Percentiles rank a stretch among this genome's conserved stretches.
Evolutionary conservation across 2,113 vertebrate genomes (phyloP).

Genomic region (Calidris pygmaea): DNA sequence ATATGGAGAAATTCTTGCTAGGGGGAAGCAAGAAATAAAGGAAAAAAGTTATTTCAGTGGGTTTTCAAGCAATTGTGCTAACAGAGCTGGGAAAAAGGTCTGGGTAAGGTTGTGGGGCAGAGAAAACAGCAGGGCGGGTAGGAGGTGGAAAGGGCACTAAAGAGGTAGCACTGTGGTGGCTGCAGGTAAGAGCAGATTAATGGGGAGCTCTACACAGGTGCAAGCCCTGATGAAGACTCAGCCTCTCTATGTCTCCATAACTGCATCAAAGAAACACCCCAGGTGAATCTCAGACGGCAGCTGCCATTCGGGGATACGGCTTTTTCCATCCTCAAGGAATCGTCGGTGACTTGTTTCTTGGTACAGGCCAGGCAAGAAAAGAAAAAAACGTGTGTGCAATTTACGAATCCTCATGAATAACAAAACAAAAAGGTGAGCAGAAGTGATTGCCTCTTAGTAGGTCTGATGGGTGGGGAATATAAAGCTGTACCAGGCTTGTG

Average conservation of each 20-base stretch:
- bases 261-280: neutral
- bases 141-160: neutral
- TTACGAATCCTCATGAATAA: neutral
- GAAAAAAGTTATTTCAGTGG: neutral
- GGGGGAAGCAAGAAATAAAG: neutral
- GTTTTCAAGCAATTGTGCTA: neutral
- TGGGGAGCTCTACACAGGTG: neutral
- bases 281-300: neutral
- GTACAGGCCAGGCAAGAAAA: no score
- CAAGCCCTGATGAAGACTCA: neutral
- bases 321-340: neutral
- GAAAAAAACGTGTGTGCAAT: neutral
- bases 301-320: neutral
- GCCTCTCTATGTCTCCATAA: neutral
- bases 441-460: neutral
- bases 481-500: neutral
- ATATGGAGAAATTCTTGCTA: neutral
- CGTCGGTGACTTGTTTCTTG: neutral
- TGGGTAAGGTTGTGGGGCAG: neutral
- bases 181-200: neutral
- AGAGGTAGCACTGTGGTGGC: accelerated
- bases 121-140: neutral
- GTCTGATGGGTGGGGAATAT: neutral
- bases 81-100: neutral
- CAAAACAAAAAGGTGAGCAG: neutral